A percentile compares a stretch with the other conserved stretches of the same genome.
Conservation (phyloP, 92 coral and sea anemone genomes). For the Palythoa grandiflora region DNA sequence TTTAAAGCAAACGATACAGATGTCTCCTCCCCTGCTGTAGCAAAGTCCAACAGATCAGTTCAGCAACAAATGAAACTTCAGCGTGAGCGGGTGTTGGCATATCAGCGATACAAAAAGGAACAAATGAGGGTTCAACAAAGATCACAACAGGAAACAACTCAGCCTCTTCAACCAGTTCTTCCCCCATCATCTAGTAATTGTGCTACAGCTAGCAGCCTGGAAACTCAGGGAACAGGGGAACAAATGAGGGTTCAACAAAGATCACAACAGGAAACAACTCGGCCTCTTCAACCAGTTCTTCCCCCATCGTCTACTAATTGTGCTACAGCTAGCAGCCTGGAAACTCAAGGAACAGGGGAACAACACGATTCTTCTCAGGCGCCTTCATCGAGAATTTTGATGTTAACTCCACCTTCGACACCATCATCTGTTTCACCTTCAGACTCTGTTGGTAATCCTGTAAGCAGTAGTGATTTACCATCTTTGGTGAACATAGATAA, state of each 20-base stretch:
- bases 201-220: not conserved
- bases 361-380: not conserved
- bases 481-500: not conserved
- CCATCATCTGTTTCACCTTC: not conserved
- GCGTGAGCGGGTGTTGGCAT: not conserved
- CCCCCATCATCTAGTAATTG: not conserved
- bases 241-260: not conserved
- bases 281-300: not conserved
- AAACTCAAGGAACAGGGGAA: not conserved
- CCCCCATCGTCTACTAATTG: not conserved
- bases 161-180: not conserved
- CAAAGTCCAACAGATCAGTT: too few relatives aligned
- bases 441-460: not conserved
- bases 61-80: not conserved
- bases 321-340: not conserved
- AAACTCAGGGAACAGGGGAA: too few relatives aligned
- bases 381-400: not conserved
- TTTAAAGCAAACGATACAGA: not conserved
- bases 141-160: not conserved
- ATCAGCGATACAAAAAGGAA: not conserved
- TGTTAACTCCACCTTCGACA: not conserved
- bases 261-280: not conserved
- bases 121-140: not conserved
- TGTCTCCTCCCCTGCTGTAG: too few relatives aligned
- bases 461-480: not conserved